Evolutionary conservation across 2,113 vertebrate species (phyloP).

Genomic region (Vombatus ursinus): DNA sequence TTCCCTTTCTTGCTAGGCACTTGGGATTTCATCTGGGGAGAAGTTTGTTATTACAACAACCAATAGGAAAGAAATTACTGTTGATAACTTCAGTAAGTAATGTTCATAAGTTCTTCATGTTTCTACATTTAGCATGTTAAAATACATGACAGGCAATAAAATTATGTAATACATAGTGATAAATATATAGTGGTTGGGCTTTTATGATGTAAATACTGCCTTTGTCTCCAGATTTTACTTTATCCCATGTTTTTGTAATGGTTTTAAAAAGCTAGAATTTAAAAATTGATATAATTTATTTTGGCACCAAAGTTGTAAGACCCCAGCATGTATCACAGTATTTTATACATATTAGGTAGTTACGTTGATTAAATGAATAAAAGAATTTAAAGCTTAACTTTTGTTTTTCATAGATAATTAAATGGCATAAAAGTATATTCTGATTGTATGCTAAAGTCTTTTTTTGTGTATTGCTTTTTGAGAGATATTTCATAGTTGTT

Average conservation of each 20-base stretch:
- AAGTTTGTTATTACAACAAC: constrained; percentile 91
- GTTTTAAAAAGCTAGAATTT: constrained; percentile 14
- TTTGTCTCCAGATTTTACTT: not conserved
- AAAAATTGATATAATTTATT: not conserved
- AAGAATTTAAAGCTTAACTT: constrained; percentile 33
- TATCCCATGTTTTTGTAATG: not conserved
- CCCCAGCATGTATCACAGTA: not conserved
- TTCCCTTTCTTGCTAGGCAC: constrained; percentile 83
- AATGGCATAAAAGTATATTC: not conserved
- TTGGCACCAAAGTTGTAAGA: not conserved
- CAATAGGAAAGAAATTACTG: constrained; percentile 86
- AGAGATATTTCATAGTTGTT: constrained; percentile 1
- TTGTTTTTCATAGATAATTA: not conserved
- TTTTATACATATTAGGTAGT: too few species aligned
- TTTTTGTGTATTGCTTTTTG: constrained; percentile 23
- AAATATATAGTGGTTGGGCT: not conserved
- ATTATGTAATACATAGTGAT: not conserved
- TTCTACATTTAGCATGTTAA: constrained; percentile 36
- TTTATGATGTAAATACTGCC: not conserved
- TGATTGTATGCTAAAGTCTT: constrained; percentile 4
- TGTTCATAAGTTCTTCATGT: constrained; percentile 8
- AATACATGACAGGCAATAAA: not conserved
- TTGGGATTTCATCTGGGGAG: constrained; percentile 83
- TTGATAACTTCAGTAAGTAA: constrained; percentile 90
- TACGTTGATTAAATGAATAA: constrained; percentile 35